A percentile compares a stretch with the other conserved stretches of the same genome.
These are phyloP conservation scores for Mythimna vitellina DNA, from an alignment of 2,888 invertebrate genomes.

Conservation along the genomic window DNA sequence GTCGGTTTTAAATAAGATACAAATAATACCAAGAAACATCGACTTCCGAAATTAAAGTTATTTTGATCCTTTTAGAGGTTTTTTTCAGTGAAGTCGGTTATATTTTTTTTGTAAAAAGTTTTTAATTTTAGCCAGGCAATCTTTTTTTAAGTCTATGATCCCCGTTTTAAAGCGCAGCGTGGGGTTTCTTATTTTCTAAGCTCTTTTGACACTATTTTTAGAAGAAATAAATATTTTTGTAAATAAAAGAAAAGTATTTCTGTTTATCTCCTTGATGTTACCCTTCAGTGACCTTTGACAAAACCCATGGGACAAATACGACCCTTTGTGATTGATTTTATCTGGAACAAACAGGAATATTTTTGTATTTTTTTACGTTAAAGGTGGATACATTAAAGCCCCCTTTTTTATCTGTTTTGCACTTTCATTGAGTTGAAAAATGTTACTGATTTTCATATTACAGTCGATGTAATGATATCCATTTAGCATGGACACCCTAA, in stretches of 20 bases:
- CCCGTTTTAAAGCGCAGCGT: no score
- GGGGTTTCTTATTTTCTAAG: no score
- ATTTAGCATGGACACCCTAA: constrained; percentile 62
- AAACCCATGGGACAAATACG: not conserved
- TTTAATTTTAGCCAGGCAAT: no score
- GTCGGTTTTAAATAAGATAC: no score
- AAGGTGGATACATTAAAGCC: not conserved
- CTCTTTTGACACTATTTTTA: no score
- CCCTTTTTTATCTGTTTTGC: not conserved
- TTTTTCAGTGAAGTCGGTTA: no score
- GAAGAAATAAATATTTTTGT: no score
- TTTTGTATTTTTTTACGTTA: not conserved
- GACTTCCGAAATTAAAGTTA: no score
- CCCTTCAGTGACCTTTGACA: not conserved
- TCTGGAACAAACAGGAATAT: not conserved
- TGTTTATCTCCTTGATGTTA: not conserved
- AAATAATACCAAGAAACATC: no score
- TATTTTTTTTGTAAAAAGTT: no score
- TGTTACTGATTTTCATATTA: constrained; percentile 1
- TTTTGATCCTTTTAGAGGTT: no score
- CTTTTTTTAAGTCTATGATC: no score
- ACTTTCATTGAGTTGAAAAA: not conserved
- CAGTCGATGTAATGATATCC: constrained; percentile 8
- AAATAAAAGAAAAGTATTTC: not conserved
- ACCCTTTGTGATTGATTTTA: not conserved